A percentile compares a stretch with the other conserved stretches of the same genome.
These are phyloP conservation scores for Acrossocheilus fasciatus DNA, from an alignment of 2,797 vertebrate species.

Conservation along the genomic window DNA sequence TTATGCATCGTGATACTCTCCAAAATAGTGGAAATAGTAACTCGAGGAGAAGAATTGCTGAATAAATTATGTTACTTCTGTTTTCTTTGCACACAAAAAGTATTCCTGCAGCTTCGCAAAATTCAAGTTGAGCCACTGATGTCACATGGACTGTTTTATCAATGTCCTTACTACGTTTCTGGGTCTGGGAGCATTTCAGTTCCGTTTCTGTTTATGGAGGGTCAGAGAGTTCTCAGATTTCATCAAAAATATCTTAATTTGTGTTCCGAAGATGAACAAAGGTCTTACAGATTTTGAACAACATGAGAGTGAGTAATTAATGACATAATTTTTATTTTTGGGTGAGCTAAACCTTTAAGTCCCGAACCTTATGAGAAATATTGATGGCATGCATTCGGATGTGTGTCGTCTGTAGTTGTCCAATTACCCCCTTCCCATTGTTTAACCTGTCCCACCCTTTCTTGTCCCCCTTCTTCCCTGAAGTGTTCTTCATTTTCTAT, in stretches of 20 bases:
- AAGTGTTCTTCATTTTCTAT: conserved; percentile 42
- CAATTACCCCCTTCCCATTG: conserved; percentile 70
- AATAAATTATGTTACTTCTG: not conserved
- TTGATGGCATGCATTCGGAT: conserved; percentile 74
- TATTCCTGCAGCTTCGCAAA: no score
- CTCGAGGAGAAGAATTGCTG: no score
- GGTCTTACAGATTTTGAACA: not conserved
- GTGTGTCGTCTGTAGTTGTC: conserved; percentile 77
- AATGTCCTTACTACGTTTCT: not conserved
- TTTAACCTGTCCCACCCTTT: conserved; percentile 59
- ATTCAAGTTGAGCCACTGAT: not conserved
- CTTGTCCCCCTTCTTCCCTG: conserved; percentile 48
- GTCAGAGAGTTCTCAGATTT: no score
- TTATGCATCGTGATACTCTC: no score
- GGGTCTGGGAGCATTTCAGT: not conserved
- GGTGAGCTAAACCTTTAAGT: not conserved
- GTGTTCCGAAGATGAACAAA: not conserved
- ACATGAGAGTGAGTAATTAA: not conserved
- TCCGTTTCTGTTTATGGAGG: no score
- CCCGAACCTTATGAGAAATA: not conserved
- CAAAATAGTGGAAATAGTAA: no score
- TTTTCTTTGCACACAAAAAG: no score
- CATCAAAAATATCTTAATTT: not conserved
- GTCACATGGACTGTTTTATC: not conserved
- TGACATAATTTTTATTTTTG: not conserved